phyloP scores from a whole-genome alignment of 1,140 invertebrate species.

The Lordiphosa stackelbergi region DNA sequence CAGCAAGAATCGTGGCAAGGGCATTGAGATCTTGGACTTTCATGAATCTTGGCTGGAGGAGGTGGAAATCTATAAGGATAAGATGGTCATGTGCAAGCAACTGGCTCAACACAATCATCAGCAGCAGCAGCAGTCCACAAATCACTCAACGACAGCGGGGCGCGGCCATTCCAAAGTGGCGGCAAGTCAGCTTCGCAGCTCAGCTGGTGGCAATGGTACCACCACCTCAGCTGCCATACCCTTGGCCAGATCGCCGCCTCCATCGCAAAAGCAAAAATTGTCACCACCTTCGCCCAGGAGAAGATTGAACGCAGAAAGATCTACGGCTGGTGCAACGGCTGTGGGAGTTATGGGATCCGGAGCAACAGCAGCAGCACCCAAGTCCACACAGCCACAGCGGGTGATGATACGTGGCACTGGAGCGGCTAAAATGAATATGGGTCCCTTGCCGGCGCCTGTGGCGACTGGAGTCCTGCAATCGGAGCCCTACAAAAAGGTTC shows the following conservation, averaged over 20 bases:
- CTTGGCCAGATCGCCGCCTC: slow-evolving; percentile 2
- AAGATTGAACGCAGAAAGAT: slow-evolving; percentile 13
- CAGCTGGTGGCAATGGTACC: background rate
- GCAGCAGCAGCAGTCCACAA: slow-evolving; percentile 13
- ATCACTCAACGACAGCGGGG: background rate
- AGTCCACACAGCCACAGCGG: slow-evolving; percentile 25
- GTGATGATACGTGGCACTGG: slow-evolving; percentile 1
- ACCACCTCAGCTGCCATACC: background rate
- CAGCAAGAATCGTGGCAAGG: slow-evolving; percentile 40
- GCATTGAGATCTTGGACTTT: slow-evolving; percentile 72
- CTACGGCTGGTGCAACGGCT: slow-evolving; percentile 11
- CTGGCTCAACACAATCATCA: slow-evolving; percentile 53
- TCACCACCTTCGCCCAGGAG: slow-evolving; percentile 4
- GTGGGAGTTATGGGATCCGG: background rate
- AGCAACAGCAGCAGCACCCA: slow-evolving; percentile 19
- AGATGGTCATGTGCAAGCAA: slow-evolving; percentile 57
- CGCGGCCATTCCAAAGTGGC: slow-evolving; percentile 6
- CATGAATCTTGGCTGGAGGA: slow-evolving; percentile 75
- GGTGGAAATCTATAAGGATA: slow-evolving; percentile 71
- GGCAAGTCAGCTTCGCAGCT: background rate
- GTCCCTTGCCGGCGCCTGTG: slow-evolving; percentile 31
- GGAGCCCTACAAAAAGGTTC: slow-evolving; percentile 64
- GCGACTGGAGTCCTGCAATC: slow-evolving; percentile 53
- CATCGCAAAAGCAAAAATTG: background rate
- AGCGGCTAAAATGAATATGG: background rate